phyloP scores from a whole-genome alignment of 2,888 invertebrate genomes.

The Machimus atricapillus region DNA sequence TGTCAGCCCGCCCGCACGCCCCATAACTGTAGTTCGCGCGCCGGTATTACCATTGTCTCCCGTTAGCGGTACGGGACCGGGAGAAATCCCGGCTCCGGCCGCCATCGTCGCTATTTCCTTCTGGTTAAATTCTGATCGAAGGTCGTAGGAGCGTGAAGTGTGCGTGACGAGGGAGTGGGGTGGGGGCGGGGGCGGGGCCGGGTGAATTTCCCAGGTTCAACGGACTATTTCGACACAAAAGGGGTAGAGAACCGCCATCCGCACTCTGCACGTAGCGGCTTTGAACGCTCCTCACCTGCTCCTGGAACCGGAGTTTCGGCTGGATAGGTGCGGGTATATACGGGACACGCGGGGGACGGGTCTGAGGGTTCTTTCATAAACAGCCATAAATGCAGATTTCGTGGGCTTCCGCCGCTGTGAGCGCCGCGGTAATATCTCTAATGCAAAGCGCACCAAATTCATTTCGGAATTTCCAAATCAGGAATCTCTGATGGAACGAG shows the following conservation, averaged over 20 bases:
- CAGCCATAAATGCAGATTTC: constrained; percentile 34
- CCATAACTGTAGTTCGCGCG: constrained; percentile 10
- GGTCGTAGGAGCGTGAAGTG: constrained; percentile 34
- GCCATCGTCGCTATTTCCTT: constrained; percentile 29
- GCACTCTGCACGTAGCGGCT: constrained; percentile 11
- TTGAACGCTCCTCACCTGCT: constrained; percentile 11
- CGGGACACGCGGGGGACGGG: not conserved
- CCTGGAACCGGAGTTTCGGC: not conserved
- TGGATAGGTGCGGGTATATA: not conserved
- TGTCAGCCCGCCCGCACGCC: constrained; percentile 21
- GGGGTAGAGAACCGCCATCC: constrained; percentile 10
- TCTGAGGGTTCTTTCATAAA: constrained; percentile 12
- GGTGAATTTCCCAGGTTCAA: not conserved
- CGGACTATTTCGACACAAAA: constrained; percentile 25
- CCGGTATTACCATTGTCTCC: not conserved
- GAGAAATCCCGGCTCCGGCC: not conserved
- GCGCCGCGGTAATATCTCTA: constrained; percentile 3
- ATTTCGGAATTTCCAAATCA: constrained; percentile 3
- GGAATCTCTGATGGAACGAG: not conserved
- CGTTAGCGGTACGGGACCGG: not conserved
- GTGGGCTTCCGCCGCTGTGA: constrained; percentile 27
- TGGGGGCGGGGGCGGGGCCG: not conserved
- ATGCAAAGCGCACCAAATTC: constrained; percentile 7
- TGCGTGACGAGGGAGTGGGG: not conserved
- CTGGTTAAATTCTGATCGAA: constrained; percentile 31